phyloP scores from a whole-genome alignment of 1,140 invertebrate genomes.

The Papilio polytes region DNA sequence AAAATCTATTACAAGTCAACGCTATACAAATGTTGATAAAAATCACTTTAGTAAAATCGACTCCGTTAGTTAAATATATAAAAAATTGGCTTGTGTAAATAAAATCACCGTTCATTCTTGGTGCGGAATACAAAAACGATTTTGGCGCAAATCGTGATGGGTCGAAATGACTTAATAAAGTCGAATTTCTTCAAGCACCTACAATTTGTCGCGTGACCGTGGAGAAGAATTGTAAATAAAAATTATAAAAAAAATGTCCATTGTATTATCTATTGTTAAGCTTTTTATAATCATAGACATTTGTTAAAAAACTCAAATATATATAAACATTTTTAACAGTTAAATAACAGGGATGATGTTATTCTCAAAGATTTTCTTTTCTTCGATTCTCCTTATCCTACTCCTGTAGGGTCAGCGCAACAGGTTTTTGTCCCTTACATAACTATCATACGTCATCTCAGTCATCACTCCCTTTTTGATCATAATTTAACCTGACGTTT shows the following conservation, averaged over 20 bases:
- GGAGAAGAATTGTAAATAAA: neutral
- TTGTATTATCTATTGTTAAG: neutral
- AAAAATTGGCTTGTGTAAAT: conserved; percentile 31
- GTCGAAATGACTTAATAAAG: neutral
- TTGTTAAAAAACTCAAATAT: neutral
- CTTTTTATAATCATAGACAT: neutral
- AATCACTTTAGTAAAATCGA: conserved; percentile 12
- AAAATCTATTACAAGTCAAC: conserved; percentile 24
- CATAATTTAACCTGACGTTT: neutral
- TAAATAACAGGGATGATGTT: neutral
- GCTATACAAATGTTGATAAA: conserved; percentile 7
- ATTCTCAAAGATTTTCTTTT: neutral
- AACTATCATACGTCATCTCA: no score
- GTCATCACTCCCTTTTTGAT: no score
- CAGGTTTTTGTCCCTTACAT: no score
- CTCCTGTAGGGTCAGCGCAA: no score
- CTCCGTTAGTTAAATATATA: neutral
- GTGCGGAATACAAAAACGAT: conserved; percentile 18
- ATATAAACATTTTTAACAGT: neutral
- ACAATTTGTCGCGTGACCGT: conserved; percentile 38
- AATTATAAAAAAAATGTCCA: neutral
- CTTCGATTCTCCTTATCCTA: no score
- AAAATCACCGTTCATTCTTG: conserved; percentile 3
- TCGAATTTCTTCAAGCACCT: conserved; percentile 23
- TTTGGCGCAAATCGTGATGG: conserved; percentile 23